phyloP scores from a whole-genome alignment of 2,113 vertebrate genomes.

The Xenotilapia leptura region DNA sequence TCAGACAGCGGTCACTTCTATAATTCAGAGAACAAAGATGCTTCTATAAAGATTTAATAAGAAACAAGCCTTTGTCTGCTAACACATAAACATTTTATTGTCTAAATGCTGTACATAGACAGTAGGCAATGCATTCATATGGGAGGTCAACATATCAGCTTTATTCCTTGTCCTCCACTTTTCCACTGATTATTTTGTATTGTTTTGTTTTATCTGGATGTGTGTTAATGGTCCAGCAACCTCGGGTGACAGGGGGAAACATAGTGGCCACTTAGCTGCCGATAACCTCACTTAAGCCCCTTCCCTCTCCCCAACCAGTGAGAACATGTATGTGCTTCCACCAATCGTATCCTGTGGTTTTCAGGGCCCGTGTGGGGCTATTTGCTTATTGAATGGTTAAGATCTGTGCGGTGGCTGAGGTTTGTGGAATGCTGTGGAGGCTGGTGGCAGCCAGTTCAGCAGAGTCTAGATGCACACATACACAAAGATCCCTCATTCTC shows the following conservation, averaged over 20 bases:
- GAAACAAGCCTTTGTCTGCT: background rate
- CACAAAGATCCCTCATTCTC: constrained; percentile 3
- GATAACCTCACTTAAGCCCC: background rate
- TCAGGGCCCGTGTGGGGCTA: background rate
- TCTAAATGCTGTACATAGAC: background rate
- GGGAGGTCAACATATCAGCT: background rate
- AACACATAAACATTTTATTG: background rate
- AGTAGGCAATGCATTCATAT: background rate
- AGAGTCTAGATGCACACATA: constrained; percentile 1
- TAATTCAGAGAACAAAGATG: background rate
- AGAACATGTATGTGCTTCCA: background rate
- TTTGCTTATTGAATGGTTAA: constrained; percentile 42
- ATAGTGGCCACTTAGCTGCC: constrained; percentile 1
- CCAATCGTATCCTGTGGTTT: background rate
- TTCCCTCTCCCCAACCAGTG: background rate
- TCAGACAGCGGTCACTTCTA: background rate
- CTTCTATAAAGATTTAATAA: background rate
- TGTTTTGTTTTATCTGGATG: background rate
- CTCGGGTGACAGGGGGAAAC: background rate
- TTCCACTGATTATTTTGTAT: background rate
- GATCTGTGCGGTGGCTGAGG: background rate
- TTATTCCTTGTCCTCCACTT: background rate
- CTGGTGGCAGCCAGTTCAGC: constrained; percentile 24
- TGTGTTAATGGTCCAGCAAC: background rate
- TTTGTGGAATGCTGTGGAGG: constrained; percentile 43